phyloP scores from a whole-genome alignment of 2,888 invertebrate genomes.

The Synanthedon vespiformis region DNA sequence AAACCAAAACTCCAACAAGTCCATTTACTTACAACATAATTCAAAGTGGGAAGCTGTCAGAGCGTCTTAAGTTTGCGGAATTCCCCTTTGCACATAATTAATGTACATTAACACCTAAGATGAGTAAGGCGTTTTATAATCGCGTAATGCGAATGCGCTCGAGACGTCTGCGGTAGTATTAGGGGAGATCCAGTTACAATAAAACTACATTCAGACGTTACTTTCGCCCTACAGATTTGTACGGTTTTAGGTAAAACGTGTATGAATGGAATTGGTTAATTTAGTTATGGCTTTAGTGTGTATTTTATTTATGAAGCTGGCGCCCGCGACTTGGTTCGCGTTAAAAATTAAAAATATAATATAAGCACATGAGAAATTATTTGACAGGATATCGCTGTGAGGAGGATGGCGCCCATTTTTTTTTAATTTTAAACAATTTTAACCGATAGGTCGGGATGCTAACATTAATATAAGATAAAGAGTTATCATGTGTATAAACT shows the following conservation, averaged over 20 bases:
- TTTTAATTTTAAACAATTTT: too few species aligned
- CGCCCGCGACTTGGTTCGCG: too few species aligned
- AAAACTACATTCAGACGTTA: slow-evolving; percentile 18
- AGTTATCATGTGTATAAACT: too few species aligned
- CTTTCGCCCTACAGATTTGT: slow-evolving; percentile 10
- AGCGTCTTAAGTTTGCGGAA: slow-evolving; percentile 30
- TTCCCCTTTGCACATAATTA: slow-evolving; percentile 37
- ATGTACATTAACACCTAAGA: slow-evolving; percentile 56
- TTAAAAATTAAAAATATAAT: too few species aligned
- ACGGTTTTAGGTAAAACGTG: slow-evolving; percentile 4
- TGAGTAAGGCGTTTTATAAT: slow-evolving; percentile 44
- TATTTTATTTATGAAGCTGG: too few species aligned
- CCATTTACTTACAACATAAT: slow-evolving; percentile 35
- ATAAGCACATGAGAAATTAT: too few species aligned
- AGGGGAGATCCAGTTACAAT: slow-evolving; percentile 31
- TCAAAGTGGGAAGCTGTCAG: slow-evolving; percentile 42
- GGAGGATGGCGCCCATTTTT: too few species aligned
- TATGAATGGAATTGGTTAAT: too few species aligned
- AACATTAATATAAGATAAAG: too few species aligned
- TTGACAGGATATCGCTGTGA: too few species aligned
- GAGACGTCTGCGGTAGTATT: slow-evolving; percentile 37
- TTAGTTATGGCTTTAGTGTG: too few species aligned
- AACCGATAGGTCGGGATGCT: too few species aligned
- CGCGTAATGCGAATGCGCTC: slow-evolving; percentile 26
- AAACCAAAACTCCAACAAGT: slow-evolving; percentile 16